phyloP scores from a whole-genome alignment of 2,113 vertebrate genomes.

The Cranoglanis bouderius region DNA sequence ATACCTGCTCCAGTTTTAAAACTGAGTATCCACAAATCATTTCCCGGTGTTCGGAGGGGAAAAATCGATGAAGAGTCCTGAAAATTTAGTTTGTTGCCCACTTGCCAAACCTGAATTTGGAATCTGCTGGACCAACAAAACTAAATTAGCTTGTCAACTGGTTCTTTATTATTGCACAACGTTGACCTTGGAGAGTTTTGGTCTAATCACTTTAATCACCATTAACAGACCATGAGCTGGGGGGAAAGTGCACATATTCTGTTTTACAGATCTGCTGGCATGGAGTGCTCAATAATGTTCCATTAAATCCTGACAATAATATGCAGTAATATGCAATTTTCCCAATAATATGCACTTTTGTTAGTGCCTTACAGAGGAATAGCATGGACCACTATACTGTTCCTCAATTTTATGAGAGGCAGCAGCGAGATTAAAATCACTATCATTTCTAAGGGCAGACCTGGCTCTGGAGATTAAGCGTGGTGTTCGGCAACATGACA shows the following conservation, averaged over 20 bases:
- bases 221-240: slow-evolving; percentile 31
- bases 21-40: slow-evolving; percentile 65
- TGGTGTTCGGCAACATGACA: slow-evolving; percentile 61
- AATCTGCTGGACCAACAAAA: slow-evolving; percentile 53
- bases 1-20: slow-evolving; percentile 66
- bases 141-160: slow-evolving; percentile 61
- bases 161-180: slow-evolving; percentile 48
- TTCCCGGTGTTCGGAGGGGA: slow-evolving; percentile 56
- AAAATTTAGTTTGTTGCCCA: slow-evolving; percentile 58
- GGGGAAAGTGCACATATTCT: background rate
- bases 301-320: slow-evolving; percentile 10
- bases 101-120: slow-evolving; percentile 54
- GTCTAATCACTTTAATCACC: slow-evolving; percentile 52
- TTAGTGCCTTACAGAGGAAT: slow-evolving; percentile 56
- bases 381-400: slow-evolving; percentile 59
- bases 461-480: slow-evolving; percentile 63
- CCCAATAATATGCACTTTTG: slow-evolving; percentile 27
- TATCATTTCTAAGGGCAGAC: slow-evolving; percentile 59
- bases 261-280: background rate
- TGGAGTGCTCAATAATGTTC: slow-evolving; percentile 1
- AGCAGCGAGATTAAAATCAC: slow-evolving; percentile 40
- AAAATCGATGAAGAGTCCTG: slow-evolving; percentile 61
- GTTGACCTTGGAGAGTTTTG: slow-evolving; percentile 53
- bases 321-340: slow-evolving; percentile 51
- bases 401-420: slow-evolving; percentile 57